Evolutionary conservation across 2,888 invertebrate genomes (phyloP), one percentile per base, ranked within the genome.

Genomic region (Tortricodes alternella): DNA sequence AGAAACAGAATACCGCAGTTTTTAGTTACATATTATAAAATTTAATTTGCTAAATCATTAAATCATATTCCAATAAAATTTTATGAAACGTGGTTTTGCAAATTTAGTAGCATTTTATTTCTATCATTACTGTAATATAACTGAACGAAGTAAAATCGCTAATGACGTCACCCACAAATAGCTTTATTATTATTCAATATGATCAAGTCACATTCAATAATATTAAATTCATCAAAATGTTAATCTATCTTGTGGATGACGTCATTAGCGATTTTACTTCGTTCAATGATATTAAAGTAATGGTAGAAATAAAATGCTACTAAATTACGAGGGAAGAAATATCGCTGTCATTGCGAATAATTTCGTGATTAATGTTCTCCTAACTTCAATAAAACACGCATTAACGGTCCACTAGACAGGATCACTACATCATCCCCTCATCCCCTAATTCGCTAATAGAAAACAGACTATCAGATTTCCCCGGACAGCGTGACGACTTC

Each of bases 401-500:
- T 53, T 49, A 44, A 46, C 53, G 53, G 53, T 49, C 53, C 43
- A 49, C 49, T 46, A 35, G 21, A 34, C 52, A 34, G n/a, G 8
- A 7, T 37, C 21, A 34, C 52, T 29, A 5, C 46, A 11, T 51
- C 43, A 35, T 46, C 71, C 71, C 74, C 78, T 61, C 60, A 64
- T 74, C 85, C 87, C 87, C 88, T 86, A 87, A 88, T 87, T 84
- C 87, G 82, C 79, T 89, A 87, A 89, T 87, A 87, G 87, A 88
- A 85, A 82, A 78, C 82, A 76, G 78, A 79, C 74, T 81, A 85
- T 85, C 83, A 76, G 78, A 83, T 86, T 80, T 84, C 86, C 69
- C 60, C 74, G 78, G 76, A 77, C 77, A 76, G 70, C 71, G 76
- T 79, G 80, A 81, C 83, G 79, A 80, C 82, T 78, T 87, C 88